Percentiles rank a stretch among this genome's conserved stretches.
Evolutionary conservation across 2,888 invertebrate species (phyloP).

Genomic region (Chymomyza fuscimana): DNA sequence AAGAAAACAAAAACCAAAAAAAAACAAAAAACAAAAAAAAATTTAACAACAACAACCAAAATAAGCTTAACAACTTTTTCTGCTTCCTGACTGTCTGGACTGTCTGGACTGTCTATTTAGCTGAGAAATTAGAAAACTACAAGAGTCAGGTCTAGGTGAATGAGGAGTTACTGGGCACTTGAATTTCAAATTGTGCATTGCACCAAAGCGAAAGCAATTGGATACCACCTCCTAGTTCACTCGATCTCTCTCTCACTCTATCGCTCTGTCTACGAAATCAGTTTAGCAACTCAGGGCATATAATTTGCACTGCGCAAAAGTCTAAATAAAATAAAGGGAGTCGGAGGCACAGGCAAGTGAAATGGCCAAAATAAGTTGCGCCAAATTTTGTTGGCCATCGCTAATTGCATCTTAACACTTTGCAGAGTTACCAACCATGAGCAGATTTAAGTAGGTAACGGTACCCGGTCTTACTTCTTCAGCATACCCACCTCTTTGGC

Average conservation of each 20-base stretch:
- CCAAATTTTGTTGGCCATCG: conserved; percentile 1
- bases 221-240: background rate
- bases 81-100: background rate
- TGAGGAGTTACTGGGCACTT: background rate
- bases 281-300: background rate
- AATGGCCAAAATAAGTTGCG: conserved; percentile 15
- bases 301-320: background rate
- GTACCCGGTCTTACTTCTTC: too few relatives aligned
- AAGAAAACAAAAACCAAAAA: too few relatives aligned
- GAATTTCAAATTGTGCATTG: conserved; percentile 2
- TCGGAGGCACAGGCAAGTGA: conserved; percentile 1
- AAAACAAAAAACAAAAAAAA: background rate
- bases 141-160: background rate
- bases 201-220: background rate
- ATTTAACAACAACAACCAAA: background rate
- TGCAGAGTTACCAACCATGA: background rate
- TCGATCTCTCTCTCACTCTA: background rate
- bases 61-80: background rate
- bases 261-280: too few relatives aligned
- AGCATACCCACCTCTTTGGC: background rate
- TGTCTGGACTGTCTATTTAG: background rate
- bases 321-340: conserved; percentile 5
- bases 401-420: conserved; percentile 8
- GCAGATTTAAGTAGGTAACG: too few relatives aligned
- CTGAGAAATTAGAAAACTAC: background rate